A percentile compares a stretch with the other conserved stretches of the same genome.
Evolutionary conservation across 2,113 vertebrate genomes (phyloP).

Genomic region (Pygathrix nemaeus): DNA sequence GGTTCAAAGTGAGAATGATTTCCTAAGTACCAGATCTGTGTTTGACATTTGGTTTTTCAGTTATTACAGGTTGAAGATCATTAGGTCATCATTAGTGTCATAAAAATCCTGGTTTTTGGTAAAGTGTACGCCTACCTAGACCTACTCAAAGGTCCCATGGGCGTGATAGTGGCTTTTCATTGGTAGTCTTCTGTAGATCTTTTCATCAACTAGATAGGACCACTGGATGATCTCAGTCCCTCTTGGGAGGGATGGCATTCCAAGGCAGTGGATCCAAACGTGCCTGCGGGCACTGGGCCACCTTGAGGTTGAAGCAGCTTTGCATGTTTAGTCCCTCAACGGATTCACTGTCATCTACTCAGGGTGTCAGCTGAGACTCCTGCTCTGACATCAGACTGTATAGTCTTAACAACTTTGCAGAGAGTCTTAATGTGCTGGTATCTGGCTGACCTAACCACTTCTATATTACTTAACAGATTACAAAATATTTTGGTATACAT

Average conservation of each 20-base stretch:
- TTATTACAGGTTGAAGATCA: neutral
- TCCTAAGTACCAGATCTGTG: neutral
- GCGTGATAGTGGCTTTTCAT: neutral
- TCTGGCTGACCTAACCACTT: neutral
- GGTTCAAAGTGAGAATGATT: slow-evolving; percentile 10
- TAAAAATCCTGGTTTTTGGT: neutral
- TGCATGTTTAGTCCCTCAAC: neutral
- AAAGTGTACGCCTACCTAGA: neutral
- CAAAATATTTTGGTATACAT: neutral
- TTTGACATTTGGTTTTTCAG: neutral
- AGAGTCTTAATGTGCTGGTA: neutral
- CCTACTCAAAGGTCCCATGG: neutral
- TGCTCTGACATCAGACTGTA: neutral
- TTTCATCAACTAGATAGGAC: neutral
- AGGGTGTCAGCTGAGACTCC: neutral
- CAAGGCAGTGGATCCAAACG: neutral
- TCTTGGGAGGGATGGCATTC: neutral
- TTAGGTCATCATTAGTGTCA: neutral
- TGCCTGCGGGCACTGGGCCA: neutral
- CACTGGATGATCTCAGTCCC: neutral
- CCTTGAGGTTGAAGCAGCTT: neutral
- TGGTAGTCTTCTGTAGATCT: neutral
- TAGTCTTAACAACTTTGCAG: neutral
- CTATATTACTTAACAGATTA: neutral
- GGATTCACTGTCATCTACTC: neutral